These are phyloP conservation scores for Ptyas mucosa DNA, from an alignment of 2,113 vertebrate species.

Conservation along the genomic window DNA sequence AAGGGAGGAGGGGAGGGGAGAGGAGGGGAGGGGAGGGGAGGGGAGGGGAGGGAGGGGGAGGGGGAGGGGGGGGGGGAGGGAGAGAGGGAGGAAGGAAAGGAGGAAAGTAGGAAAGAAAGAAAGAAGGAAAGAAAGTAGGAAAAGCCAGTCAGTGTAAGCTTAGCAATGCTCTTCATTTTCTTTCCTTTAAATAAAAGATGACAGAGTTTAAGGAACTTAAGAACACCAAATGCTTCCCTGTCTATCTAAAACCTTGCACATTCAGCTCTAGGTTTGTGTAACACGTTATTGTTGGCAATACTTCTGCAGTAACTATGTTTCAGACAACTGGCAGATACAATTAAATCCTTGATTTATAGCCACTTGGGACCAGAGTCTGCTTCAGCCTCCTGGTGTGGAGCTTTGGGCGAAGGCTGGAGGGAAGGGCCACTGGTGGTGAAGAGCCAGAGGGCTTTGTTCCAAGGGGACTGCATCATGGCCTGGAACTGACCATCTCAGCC, in stretches of 20 bases:
- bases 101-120: neutral
- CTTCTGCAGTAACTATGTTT: neutral
- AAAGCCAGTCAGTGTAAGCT: neutral
- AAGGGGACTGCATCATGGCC: too few species aligned
- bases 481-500: too few species aligned
- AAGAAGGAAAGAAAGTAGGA: neutral
- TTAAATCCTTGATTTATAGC: neutral
- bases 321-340: neutral
- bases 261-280: neutral
- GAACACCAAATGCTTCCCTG: neutral
- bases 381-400: too few species aligned
- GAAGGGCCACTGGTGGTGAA: too few species aligned
- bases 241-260: neutral
- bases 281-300: neutral
- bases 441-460: too few species aligned
- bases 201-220: neutral
- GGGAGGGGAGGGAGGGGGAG: accelerated
- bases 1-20: too few species aligned
- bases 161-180: neutral
- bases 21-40: too few species aligned
- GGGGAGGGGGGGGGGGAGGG: accelerated
- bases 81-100: too few species aligned
- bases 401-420: too few species aligned
- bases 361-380: neutral
- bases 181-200: neutral